These are phyloP conservation scores for Noctua janthina DNA, from an alignment of 2,888 invertebrate genomes.

Conservation along the genomic window DNA sequence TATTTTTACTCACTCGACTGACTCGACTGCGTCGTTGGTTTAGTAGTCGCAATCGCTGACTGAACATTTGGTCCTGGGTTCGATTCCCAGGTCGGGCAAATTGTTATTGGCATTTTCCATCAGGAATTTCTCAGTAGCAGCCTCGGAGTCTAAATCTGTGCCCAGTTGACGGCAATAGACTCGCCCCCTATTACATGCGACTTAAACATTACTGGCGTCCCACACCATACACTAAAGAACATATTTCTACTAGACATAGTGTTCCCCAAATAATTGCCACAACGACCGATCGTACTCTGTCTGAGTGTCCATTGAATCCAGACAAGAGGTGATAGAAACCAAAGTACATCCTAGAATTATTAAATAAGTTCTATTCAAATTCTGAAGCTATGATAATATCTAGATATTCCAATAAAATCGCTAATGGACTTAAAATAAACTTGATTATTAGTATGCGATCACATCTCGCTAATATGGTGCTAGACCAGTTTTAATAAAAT, in stretches of 20 bases:
- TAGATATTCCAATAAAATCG: not conserved
- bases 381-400: not conserved
- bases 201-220: no score
- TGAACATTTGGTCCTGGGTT: no score
- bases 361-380: not conserved
- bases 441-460: constrained; percentile 8
- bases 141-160: no score
- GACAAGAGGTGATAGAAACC: not conserved
- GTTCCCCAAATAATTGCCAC: not conserved
- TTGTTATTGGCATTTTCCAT: no score
- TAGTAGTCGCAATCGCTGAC: no score
- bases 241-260: not conserved
- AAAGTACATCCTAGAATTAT: not conserved
- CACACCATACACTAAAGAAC: no score
- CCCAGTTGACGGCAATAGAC: no score
- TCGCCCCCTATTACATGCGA: no score
- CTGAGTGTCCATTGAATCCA: not conserved
- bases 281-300: not conserved
- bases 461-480: not conserved
- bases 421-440: not conserved
- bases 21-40: not conserved
- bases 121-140: no score
- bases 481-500: constrained; percentile 41
- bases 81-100: no score
- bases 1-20: not conserved